Evolutionary conservation across 2,888 invertebrate genomes (phyloP).

Genomic region (Tachystola acroxantha): DNA sequence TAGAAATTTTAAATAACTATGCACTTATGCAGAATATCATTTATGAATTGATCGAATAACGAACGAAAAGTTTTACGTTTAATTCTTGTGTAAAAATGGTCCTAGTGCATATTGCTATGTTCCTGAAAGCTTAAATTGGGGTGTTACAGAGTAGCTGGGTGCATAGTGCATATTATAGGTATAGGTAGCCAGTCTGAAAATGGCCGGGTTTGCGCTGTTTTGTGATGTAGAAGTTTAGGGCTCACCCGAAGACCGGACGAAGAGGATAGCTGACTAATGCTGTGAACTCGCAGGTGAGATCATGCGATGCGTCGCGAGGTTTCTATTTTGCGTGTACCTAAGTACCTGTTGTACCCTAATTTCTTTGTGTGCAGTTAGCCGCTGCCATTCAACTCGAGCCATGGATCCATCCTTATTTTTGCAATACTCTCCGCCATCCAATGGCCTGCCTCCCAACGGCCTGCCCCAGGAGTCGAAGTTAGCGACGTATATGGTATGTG

Average conservation of each 20-base stretch:
- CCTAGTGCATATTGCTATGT: slow-evolving; percentile 21
- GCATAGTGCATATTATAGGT: slow-evolving; percentile 13
- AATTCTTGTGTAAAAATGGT: slow-evolving; percentile 19
- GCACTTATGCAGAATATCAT: slow-evolving; percentile 5
- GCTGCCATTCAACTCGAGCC: slow-evolving; percentile 45
- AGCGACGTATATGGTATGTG: slow-evolving; percentile 87
- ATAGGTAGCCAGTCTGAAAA: slow-evolving; percentile 24
- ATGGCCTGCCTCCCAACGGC: slow-evolving; percentile 84
- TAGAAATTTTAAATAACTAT: slow-evolving; percentile 21
- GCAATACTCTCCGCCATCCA: slow-evolving; percentile 68
- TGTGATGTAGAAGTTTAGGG: slow-evolving; percentile 27
- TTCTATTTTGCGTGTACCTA: background rate
- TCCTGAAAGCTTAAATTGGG: slow-evolving; percentile 31
- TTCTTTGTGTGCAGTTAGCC: slow-evolving; percentile 21
- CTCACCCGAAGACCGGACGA: slow-evolving; percentile 12
- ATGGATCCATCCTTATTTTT: slow-evolving; percentile 87
- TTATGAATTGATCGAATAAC: slow-evolving; percentile 23
- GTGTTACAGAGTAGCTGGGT: slow-evolving; percentile 26
- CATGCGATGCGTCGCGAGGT: slow-evolving; percentile 14
- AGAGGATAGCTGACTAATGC: slow-evolving; percentile 31
- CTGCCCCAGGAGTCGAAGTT: slow-evolving; percentile 91
- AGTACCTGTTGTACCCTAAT: background rate
- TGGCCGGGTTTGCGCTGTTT: slow-evolving; percentile 23
- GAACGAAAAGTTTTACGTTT: slow-evolving; percentile 11
- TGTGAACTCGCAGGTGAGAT: slow-evolving; percentile 21